These are phyloP conservation scores for Helarctos malayanus DNA, from an alignment of 2,797 vertebrate genomes.

Conservation along the genomic window DNA sequence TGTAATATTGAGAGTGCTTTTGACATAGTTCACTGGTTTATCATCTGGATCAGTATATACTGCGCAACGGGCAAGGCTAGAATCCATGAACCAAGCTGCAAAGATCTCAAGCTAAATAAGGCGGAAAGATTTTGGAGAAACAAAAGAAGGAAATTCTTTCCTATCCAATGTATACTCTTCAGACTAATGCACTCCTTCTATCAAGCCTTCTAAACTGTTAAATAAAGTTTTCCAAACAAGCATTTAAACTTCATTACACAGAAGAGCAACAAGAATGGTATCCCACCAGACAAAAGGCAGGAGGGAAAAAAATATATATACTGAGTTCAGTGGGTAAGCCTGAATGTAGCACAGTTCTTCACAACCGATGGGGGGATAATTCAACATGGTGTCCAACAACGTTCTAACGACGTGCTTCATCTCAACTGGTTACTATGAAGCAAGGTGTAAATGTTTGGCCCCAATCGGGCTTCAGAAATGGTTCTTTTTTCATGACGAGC, in stretches of 20 bases:
- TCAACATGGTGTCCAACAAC: slow-evolving; percentile 93
- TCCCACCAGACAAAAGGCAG: slow-evolving; percentile 92
- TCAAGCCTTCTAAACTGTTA: slow-evolving; percentile 96
- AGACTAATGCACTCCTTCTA: slow-evolving; percentile 96
- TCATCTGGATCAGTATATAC: slow-evolving; percentile 91
- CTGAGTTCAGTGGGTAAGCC: slow-evolving; percentile 93
- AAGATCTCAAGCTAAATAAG: slow-evolving; percentile 94
- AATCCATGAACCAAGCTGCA: slow-evolving; percentile 94
- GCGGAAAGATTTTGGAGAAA: slow-evolving; percentile 92
- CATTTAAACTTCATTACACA: slow-evolving; percentile 95
- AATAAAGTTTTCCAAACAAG: slow-evolving; percentile 97
- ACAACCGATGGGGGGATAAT: slow-evolving; percentile 92
- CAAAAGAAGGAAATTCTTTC: slow-evolving; percentile 92
- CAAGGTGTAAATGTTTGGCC: slow-evolving; percentile 93
- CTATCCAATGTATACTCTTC: slow-evolving; percentile 95
- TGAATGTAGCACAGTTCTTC: slow-evolving; percentile 94
- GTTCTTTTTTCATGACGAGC: slow-evolving; percentile 93
- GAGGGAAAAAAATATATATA: slow-evolving; percentile 92
- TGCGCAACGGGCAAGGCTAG: slow-evolving; percentile 92
- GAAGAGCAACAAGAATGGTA: slow-evolving; percentile 94
- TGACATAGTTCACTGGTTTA: slow-evolving; percentile 92
- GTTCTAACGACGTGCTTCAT: slow-evolving; percentile 93
- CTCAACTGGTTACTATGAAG: slow-evolving; percentile 93
- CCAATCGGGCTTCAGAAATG: slow-evolving; percentile 92
- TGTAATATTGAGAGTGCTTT: slow-evolving; percentile 92